These are phyloP conservation scores for Lethenteron reissneri DNA, from an alignment of 2,113 vertebrate species.

Conservation along the genomic window DNA sequence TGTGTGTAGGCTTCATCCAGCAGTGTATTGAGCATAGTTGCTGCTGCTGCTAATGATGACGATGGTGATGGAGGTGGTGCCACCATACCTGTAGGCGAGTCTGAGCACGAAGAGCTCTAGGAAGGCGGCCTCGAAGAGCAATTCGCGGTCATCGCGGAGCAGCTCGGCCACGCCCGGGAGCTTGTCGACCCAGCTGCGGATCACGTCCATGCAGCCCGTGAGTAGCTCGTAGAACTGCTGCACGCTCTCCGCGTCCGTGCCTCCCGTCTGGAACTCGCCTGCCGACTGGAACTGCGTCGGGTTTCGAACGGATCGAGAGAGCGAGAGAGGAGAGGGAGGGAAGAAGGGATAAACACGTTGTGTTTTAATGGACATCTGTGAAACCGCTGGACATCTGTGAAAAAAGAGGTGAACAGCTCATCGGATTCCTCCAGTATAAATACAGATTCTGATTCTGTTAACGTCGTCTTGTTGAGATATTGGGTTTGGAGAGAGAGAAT, in stretches of 20 bases:
- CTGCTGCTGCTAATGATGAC: too few species aligned
- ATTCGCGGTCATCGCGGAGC: conserved; percentile 69
- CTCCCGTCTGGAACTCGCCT: conserved; percentile 92
- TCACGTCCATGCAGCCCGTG: conserved; percentile 99
- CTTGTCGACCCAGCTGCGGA: conserved; percentile 91
- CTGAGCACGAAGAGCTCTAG: conserved; percentile 89
- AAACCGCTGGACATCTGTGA: conserved; percentile 52
- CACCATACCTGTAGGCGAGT: conserved; percentile 65
- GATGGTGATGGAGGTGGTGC: too few species aligned
- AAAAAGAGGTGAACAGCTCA: conserved; percentile 21
- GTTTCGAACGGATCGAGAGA: conserved; percentile 38
- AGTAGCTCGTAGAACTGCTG: conserved; percentile 98
- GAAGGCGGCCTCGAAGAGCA: conserved; percentile 93
- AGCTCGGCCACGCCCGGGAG: conserved; percentile 76
- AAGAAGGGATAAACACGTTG: too few species aligned
- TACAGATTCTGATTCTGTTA: conserved; percentile 1
- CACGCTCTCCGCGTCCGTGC: conserved; percentile 93
- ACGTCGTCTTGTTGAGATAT: too few species aligned
- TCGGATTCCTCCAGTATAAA: conserved; percentile 15
- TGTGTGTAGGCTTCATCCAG: too few species aligned
- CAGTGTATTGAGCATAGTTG: too few species aligned
- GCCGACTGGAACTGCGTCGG: conserved; percentile 79
- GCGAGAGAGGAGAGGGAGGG: conserved; percentile 29
- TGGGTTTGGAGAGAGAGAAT: too few species aligned
- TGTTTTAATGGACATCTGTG: conserved; percentile 28